phyloP scores from a whole-genome alignment of 2,113 vertebrate species.

The Tyrannus savana region DNA sequence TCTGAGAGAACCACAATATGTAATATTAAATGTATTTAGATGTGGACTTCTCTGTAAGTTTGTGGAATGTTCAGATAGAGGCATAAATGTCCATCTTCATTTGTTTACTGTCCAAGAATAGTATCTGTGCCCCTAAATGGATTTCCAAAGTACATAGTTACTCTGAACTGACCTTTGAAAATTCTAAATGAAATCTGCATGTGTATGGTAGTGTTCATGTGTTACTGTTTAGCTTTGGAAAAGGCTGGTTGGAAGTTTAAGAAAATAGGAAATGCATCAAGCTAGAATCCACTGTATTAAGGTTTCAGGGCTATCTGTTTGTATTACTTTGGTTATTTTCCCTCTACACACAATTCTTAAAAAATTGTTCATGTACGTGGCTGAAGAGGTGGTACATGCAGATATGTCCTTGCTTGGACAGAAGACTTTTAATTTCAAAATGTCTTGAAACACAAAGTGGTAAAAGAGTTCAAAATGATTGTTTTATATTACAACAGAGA shows the following conservation, averaged over 20 bases:
- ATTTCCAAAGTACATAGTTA: neutral
- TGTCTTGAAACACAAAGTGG: neutral
- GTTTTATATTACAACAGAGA: neutral
- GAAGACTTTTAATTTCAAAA: neutral
- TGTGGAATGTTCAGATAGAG: neutral
- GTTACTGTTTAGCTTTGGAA: neutral
- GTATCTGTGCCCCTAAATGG: neutral
- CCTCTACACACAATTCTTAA: neutral
- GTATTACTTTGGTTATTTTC: neutral
- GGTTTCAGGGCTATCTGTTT: neutral
- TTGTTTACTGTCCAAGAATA: neutral
- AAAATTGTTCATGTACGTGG: neutral
- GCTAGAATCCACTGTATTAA: neutral
- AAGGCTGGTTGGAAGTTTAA: neutral
- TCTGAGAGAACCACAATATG: neutral
- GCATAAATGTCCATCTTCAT: neutral
- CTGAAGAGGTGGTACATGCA: neutral
- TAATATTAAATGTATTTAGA: neutral
- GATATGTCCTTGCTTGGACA: neutral
- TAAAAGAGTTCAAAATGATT: neutral
- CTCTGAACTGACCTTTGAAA: constrained; percentile 24
- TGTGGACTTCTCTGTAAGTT: neutral
- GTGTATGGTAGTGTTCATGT: neutral
- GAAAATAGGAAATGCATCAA: neutral
- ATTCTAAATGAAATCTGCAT: neutral